Evolutionary conservation across 2,113 vertebrate species (phyloP).

Genomic region (Blennius ocellaris): DNA sequence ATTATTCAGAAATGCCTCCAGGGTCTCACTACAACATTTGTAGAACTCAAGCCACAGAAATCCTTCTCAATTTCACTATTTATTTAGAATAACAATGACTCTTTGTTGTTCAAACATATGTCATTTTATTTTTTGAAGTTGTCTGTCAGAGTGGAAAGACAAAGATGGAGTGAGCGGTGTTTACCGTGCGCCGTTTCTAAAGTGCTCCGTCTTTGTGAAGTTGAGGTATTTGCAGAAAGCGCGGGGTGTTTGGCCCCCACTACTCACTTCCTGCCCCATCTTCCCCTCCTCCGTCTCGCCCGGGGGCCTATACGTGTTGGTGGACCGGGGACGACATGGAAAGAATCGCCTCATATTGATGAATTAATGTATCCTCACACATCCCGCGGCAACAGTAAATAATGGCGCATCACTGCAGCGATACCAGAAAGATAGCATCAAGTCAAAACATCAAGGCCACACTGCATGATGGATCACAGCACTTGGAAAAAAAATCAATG

Average conservation of each 20-base stretch:
- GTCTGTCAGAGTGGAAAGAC: no score
- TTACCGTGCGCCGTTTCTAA: constrained; percentile 10
- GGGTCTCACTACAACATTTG: no score
- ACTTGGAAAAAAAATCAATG: constrained; percentile 74
- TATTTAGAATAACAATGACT: no score
- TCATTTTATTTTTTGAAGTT: no score
- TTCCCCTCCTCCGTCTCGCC: constrained; percentile 47
- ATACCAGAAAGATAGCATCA: constrained; percentile 72
- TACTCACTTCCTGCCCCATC: constrained; percentile 11
- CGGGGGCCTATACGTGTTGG: constrained; percentile 28
- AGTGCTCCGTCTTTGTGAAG: constrained; percentile 19
- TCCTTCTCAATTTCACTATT: no score
- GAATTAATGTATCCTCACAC: constrained; percentile 76
- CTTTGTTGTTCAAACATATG: no score
- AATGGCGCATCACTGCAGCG: constrained; percentile 60
- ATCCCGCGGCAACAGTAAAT: constrained; percentile 77
- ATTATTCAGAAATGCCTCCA: no score
- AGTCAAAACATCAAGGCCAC: constrained; percentile 78
- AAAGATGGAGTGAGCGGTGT: constrained; percentile 3
- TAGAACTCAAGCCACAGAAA: no score
- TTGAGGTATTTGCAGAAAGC: constrained; percentile 31
- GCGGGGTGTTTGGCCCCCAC: neutral
- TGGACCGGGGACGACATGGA: constrained; percentile 31
- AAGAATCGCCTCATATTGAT: constrained; percentile 73
- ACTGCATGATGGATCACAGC: constrained; percentile 73